Percentiles rank a stretch among this genome's conserved stretches.
Conservation (phyloP, 2,888 invertebrate species). For the Mystacides longicornis region DNA sequence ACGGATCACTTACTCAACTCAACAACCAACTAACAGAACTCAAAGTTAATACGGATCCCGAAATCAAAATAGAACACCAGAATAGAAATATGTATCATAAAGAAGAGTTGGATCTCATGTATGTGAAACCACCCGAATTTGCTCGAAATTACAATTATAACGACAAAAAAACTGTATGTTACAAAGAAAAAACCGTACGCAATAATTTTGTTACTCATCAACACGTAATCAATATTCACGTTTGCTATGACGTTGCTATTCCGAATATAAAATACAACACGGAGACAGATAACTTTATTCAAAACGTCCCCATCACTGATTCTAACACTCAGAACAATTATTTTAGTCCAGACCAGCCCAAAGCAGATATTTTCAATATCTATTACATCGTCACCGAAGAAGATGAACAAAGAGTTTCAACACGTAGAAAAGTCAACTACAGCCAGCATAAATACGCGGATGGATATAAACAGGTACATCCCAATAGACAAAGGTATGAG, state of each 20-base stretch:
- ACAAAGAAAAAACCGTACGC: constrained; percentile 1
- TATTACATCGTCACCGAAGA: constrained; percentile 3
- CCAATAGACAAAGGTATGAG: too few species aligned
- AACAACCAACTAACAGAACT: too few species aligned
- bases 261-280: too few species aligned
- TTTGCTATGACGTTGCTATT: constrained; percentile 3
- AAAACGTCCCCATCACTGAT: too few species aligned
- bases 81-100: not conserved
- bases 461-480: not conserved
- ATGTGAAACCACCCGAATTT: not conserved
- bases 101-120: not conserved
- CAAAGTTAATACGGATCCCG: too few species aligned
- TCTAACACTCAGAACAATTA: too few species aligned
- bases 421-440: not conserved
- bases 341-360: too few species aligned
- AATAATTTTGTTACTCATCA: not conserved
- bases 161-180: not conserved
- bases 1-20: too few species aligned
- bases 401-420: not conserved
- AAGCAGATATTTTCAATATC: not conserved
- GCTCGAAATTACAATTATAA: not conserved
- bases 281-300: too few species aligned
- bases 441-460: not conserved
- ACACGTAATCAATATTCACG: constrained; percentile 5
- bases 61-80: not conserved